Evolutionary conservation across 2,113 vertebrate genomes (phyloP).

Genomic region (Salvator merianae): DNA sequence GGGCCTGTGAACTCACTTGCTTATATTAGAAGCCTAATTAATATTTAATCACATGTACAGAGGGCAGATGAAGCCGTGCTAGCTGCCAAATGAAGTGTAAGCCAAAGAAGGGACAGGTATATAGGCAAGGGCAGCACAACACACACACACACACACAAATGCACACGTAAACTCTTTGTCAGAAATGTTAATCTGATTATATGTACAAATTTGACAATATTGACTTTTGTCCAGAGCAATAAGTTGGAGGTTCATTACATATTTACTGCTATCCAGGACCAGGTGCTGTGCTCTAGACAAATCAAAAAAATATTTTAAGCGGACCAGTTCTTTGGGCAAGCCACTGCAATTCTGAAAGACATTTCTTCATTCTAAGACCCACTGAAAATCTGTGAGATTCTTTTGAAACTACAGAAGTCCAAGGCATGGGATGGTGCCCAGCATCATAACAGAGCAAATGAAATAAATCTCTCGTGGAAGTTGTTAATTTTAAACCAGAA

Average conservation of each 20-base stretch:
- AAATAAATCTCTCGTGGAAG: neutral
- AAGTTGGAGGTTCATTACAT: neutral
- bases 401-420: neutral
- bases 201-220: conserved; percentile 18
- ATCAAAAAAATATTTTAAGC: too few relatives aligned
- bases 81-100: conserved; percentile 63
- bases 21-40: conserved; percentile 86
- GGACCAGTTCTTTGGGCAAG: neutral
- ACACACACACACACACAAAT: neutral
- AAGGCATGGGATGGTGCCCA: neutral
- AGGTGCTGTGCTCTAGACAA: neutral
- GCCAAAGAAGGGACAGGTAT: conserved; percentile 56
- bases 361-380: neutral
- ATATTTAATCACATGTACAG: conserved; percentile 83
- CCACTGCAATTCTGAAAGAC: neutral
- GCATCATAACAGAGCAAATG: neutral
- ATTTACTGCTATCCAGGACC: neutral
- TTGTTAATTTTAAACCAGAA: neutral
- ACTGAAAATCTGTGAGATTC: neutral
- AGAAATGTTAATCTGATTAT: neutral
- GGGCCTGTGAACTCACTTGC: conserved; percentile 80
- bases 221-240: conserved; percentile 1
- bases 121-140: neutral
- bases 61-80: conserved; percentile 69
- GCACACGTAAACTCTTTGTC: neutral